Percentiles rank a stretch among this genome's conserved stretches.
Evolutionary conservation across 2,797 vertebrate species (phyloP).

Genomic region (Aulostomus chinensis): DNA sequence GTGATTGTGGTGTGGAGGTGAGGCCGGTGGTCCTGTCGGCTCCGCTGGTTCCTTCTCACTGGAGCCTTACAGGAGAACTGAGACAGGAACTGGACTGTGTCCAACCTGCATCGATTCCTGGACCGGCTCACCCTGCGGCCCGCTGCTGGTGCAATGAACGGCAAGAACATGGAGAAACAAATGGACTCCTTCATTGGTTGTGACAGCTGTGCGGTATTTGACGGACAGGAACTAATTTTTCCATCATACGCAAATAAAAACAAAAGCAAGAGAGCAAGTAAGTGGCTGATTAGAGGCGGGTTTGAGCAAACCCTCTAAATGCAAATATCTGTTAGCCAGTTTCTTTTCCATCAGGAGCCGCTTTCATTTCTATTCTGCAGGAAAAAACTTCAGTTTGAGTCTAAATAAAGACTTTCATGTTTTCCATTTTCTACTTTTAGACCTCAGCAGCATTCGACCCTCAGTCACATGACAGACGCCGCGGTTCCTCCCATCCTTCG

Average conservation of each 20-base stretch:
- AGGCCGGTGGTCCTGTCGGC: too few relatives aligned
- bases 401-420: too few relatives aligned
- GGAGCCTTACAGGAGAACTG: conserved; percentile 43
- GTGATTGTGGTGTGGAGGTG: conserved; percentile 6
- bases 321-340: conserved; percentile 67
- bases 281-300: conserved; percentile 72
- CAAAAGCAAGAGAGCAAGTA: conserved; percentile 59
- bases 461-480: too few relatives aligned
- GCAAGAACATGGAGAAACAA: conserved; percentile 75
- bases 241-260: conserved; percentile 80
- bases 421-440: too few relatives aligned
- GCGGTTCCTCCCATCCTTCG: too few relatives aligned
- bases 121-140: conserved; percentile 43
- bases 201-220: conserved; percentile 86
- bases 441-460: too few relatives aligned
- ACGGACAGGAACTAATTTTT: conserved; percentile 85
- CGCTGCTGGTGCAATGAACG: conserved; percentile 54
- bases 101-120: conserved; percentile 74
- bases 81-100: conserved; percentile 75
- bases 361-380: too few relatives aligned
- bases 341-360: conserved; percentile 10
- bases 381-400: too few relatives aligned
- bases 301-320: conserved; percentile 78
- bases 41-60: too few relatives aligned
- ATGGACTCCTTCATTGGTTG: conserved; percentile 82